Conservation (phyloP, 2,113 vertebrate genomes). For the Megalops atlanticus region DNA sequence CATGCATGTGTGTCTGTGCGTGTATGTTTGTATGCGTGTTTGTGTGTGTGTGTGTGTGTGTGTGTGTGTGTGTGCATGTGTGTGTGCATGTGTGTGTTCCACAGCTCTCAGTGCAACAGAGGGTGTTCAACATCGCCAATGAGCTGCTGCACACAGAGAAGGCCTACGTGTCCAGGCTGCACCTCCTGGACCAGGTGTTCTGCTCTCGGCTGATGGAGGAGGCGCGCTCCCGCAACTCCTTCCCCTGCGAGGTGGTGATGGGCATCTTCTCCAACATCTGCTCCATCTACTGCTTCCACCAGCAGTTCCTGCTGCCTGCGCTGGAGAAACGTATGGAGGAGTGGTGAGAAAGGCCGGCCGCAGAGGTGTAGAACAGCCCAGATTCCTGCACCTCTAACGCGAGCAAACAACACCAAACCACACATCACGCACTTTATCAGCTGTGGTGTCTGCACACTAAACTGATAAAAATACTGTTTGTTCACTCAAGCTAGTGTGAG, state of each 20-base stretch:
- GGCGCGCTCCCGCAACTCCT: conserved; percentile 78
- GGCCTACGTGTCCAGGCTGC: conserved; percentile 84
- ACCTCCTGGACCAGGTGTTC: conserved; percentile 91
- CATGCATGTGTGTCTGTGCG: no score
- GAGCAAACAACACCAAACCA: no score
- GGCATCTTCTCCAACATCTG: conserved; percentile 93
- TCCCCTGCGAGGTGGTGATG: conserved; percentile 85
- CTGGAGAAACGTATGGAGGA: conserved; percentile 92
- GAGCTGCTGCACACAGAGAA: conserved; percentile 88
- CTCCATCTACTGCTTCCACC: conserved; percentile 91
- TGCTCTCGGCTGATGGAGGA: conserved; percentile 85
- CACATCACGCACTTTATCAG: no score
- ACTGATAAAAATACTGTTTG: background rate
- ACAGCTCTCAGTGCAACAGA: conserved; percentile 82
- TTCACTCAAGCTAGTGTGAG: background rate
- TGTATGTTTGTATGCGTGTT: background rate
- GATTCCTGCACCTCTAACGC: no score
- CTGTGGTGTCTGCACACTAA: background rate
- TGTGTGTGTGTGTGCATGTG: background rate
- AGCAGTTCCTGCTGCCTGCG: conserved; percentile 88
- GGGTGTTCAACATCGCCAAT: conserved; percentile 88
- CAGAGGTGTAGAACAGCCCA: no score
- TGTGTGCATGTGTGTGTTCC: background rate
- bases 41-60: background rate
- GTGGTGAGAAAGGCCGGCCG: conserved; percentile 84